These are phyloP conservation scores for Aphidius ervi DNA, from an alignment of 1,140 invertebrate genomes.

Conservation along the genomic window DNA sequence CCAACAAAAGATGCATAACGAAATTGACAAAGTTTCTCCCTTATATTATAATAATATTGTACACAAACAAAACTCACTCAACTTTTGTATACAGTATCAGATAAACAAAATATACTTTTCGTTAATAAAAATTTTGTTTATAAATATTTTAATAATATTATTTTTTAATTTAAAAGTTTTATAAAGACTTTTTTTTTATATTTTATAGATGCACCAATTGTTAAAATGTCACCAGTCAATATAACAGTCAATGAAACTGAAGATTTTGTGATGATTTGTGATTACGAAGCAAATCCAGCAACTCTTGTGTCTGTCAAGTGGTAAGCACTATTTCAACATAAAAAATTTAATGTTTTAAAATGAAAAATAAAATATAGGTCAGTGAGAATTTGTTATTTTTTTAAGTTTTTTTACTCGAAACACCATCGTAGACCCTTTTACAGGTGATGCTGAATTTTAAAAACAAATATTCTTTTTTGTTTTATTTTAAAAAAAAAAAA, in stretches of 20 bases:
- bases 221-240: slow-evolving; percentile 66
- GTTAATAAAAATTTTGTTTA: no score
- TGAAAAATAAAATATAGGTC: slow-evolving; percentile 6
- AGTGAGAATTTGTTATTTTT: neutral
- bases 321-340: slow-evolving; percentile 54
- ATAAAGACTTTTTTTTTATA: neutral
- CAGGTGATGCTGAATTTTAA: no score
- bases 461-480: no score
- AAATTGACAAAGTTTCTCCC: slow-evolving; percentile 22
- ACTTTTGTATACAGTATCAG: neutral
- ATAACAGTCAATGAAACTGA: slow-evolving; percentile 74
- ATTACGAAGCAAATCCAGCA: slow-evolving; percentile 79
- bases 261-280: slow-evolving; percentile 70
- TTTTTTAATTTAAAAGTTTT: slow-evolving; percentile 2
- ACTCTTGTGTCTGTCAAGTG: slow-evolving; percentile 67
- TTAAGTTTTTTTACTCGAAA: no score
- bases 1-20: slow-evolving; percentile 17
- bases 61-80: slow-evolving; percentile 1
- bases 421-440: no score
- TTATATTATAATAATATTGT: slow-evolving; percentile 10
- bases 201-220: slow-evolving; percentile 72
- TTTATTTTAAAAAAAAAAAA: no score
- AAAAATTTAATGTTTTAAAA: neutral
- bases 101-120: neutral
- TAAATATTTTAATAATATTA: neutral